Evolutionary conservation across 30 jellyfish, hydroid and myxozoan genomes (phyloP), one percentile per base, ranked within the genome.

Genomic region (Turritopsis rubra): DNA sequence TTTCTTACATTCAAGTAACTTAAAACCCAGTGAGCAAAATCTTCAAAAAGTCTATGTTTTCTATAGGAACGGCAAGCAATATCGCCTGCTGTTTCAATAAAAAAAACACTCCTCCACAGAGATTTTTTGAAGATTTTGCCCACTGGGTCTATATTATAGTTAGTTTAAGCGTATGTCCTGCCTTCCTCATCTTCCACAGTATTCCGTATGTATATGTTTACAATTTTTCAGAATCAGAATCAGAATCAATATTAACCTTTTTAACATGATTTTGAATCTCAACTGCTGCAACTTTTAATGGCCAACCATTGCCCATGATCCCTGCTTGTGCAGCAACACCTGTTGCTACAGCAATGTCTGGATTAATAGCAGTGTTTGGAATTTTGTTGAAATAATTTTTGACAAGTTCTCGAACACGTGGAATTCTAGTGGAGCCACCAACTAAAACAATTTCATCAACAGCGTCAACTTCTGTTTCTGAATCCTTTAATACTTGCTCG

Each of bases 291-390:
- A 87, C 96, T 68, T 85, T 83, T 52, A 91, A 84, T 29, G 97
- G 97, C 97, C 97, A 91, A 54, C 84, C 87, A 29, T 90, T 90
- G 16, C 96, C 96, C 29, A 91, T 75, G 8, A 91, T 91, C 21
- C 97, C 97, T 28, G 98, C 98, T 52, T 92, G 98, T 5, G 86
- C 88, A 0, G 98, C 90, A 71, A 88, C 96, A 18, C 98, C 98
- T 23, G 83, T 88, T 0, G 75, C 96, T 52, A 92, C 98, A 21
- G 98, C 98, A 13, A 85, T 75, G 25, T 92, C 98, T 29, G 98
- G 98, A 72, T 92, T 92, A 21, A 92, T 86, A 18, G 81, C 89
- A 28, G 88, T 86, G 81, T 92, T 88, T 81, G 98, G 98, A 31
- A 53, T 68, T 86, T 88, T 88, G 41, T 80, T 73, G 81, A 92